Evolutionary conservation across 2,113 vertebrate species (phyloP).

Genomic region (Saccopteryx leptura): DNA sequence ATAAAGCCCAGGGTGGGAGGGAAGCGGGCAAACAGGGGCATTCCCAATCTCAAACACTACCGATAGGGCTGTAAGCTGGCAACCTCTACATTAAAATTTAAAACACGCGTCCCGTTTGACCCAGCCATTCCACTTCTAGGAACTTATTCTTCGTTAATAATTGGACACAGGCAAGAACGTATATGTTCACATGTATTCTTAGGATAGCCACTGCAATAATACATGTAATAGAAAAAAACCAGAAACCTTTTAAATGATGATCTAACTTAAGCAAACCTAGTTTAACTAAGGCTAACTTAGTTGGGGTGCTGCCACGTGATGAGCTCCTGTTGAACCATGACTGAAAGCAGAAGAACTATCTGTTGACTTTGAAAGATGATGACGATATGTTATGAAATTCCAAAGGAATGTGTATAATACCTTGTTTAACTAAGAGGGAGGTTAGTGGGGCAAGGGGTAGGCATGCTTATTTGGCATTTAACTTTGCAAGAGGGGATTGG

Average conservation of each 20-base stretch:
- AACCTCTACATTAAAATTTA: background rate
- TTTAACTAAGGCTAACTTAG: background rate
- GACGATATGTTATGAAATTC: background rate
- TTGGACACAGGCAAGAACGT: background rate
- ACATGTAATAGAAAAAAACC: background rate
- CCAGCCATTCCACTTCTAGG: background rate
- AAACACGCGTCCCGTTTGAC: background rate
- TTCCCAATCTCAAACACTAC: background rate
- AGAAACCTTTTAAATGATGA: background rate
- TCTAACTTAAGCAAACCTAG: background rate
- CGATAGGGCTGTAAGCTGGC: background rate
- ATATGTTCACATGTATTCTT: background rate
- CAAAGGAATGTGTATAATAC: background rate
- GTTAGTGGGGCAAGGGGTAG: background rate
- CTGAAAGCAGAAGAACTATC: background rate
- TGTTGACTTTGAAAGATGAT: background rate
- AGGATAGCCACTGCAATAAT: background rate
- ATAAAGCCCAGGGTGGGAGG: constrained; percentile 6
- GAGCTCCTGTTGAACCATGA: background rate
- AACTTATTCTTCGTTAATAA: constrained; percentile 9
- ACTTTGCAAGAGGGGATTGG: background rate
- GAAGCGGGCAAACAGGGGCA: background rate
- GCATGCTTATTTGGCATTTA: background rate
- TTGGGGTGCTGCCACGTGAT: background rate
- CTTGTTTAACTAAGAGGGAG: background rate